A percentile compares a stretch with the other conserved stretches of the same genome.
phyloP scores from a whole-genome alignment of 2,113 vertebrate genomes.

The Sitta europaea region DNA sequence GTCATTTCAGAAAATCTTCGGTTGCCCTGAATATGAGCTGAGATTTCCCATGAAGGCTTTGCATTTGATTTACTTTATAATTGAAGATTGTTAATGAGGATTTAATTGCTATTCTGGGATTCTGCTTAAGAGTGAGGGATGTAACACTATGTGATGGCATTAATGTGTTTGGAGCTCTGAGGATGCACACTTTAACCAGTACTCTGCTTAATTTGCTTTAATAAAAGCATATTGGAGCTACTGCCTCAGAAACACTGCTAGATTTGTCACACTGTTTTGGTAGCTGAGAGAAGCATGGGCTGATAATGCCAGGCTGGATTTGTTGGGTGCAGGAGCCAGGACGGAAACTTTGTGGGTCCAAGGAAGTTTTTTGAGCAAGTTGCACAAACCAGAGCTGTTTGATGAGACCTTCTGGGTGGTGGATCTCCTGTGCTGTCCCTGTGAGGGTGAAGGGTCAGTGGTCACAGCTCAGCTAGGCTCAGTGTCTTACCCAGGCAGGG shows the following conservation, averaged over 20 bases:
- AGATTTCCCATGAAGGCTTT: neutral
- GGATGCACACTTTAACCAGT: neutral
- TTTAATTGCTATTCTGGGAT: conserved; percentile 10
- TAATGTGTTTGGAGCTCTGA: neutral
- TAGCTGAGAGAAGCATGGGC: neutral
- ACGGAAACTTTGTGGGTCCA: neutral
- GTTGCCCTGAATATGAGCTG: neutral
- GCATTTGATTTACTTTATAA: neutral
- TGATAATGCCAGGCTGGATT: accelerated
- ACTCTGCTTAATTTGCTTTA: neutral
- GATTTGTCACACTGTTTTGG: neutral
- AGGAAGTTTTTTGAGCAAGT: neutral
- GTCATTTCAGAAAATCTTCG: neutral
- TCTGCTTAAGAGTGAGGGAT: neutral
- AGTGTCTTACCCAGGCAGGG: neutral
- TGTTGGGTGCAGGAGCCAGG: neutral
- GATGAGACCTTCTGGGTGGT: neutral
- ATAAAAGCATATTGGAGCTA: neutral
- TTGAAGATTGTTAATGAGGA: neutral
- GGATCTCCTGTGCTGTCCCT: neutral
- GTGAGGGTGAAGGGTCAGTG: neutral
- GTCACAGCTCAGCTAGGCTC: neutral
- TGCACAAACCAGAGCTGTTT: neutral
- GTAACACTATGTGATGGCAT: neutral
- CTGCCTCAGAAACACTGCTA: neutral